phyloP scores from a whole-genome alignment of 2,888 invertebrate genomes.

The Ecdyonurus torrentis region DNA sequence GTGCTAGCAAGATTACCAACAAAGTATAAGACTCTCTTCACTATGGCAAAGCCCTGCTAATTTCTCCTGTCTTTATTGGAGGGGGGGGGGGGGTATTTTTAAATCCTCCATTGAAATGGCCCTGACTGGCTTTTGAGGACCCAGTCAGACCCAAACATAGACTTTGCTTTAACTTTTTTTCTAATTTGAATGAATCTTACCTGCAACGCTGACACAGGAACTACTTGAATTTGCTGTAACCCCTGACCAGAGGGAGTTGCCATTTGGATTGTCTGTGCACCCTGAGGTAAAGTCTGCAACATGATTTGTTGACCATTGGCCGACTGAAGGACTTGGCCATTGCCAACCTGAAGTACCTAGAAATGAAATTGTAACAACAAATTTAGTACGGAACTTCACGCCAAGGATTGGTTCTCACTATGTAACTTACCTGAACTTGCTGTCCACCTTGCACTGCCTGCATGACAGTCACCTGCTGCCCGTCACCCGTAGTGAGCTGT shows the following conservation, averaged over 20 bases:
- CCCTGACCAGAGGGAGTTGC: slow-evolving; percentile 44
- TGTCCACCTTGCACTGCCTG: slow-evolving; percentile 29
- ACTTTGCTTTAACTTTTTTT: no score
- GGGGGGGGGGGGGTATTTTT: no score
- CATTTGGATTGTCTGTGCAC: slow-evolving; percentile 33
- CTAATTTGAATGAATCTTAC: no score
- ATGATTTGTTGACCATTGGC: slow-evolving; percentile 54
- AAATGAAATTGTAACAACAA: slow-evolving; percentile 1
- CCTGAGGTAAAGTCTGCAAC: slow-evolving; percentile 46
- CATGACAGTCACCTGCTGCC: slow-evolving; percentile 30
- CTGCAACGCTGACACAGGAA: slow-evolving; percentile 36
- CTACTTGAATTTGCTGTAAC: slow-evolving; percentile 53
- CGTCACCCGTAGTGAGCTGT: slow-evolving; percentile 35
- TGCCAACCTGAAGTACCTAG: slow-evolving; percentile 38
- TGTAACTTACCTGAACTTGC: slow-evolving; percentile 29
- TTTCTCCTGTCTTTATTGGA: no score
- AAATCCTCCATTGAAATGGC: no score
- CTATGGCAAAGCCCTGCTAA: no score
- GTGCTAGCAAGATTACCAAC: no score
- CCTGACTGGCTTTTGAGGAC: no score
- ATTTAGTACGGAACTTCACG: neutral
- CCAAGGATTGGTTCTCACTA: no score
- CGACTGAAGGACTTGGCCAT: slow-evolving; percentile 45
- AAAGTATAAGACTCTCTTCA: no score
- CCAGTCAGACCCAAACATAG: no score